phyloP scores from a whole-genome alignment of 1,140 invertebrate genomes.

The Drosophila teissieri region DNA sequence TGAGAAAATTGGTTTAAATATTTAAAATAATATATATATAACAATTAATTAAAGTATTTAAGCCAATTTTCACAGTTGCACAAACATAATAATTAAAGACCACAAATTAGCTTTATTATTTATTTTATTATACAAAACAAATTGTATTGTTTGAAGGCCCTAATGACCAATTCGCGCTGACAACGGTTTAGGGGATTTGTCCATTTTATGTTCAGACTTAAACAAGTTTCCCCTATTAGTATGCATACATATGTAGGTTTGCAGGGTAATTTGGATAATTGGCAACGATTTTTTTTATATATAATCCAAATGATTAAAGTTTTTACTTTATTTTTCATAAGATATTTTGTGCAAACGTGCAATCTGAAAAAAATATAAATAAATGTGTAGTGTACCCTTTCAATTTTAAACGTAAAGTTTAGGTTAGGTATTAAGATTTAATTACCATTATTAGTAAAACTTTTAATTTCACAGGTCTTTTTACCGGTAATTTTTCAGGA shows the following conservation, averaged over 20 bases:
- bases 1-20: conserved; percentile 23
- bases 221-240: conserved; percentile 12
- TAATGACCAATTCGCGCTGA: conserved; percentile 52
- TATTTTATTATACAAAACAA: conserved; percentile 51
- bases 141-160: conserved; percentile 25
- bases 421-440: conserved; percentile 16
- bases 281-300: conserved; percentile 36
- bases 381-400: too few relatives aligned
- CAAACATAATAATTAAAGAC: conserved; percentile 15
- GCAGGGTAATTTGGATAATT: background rate
- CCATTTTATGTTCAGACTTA: conserved; percentile 36
- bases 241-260: conserved; percentile 8
- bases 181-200: conserved; percentile 58
- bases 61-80: conserved; percentile 24
- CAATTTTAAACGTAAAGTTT: too few relatives aligned
- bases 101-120: conserved; percentile 56
- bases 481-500: conserved; percentile 16
- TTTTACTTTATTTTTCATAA: conserved; percentile 4
- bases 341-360: too few relatives aligned
- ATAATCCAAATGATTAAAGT: conserved; percentile 43
- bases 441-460: conserved; percentile 20
- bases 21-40: conserved; percentile 18
- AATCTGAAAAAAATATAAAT: too few relatives aligned
- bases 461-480: conserved; percentile 61
- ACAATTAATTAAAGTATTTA: background rate